Percentiles rank a stretch among this genome's conserved stretches.
Conservation (phyloP, 2,888 invertebrate species). For the Axea sp. region DNA sequence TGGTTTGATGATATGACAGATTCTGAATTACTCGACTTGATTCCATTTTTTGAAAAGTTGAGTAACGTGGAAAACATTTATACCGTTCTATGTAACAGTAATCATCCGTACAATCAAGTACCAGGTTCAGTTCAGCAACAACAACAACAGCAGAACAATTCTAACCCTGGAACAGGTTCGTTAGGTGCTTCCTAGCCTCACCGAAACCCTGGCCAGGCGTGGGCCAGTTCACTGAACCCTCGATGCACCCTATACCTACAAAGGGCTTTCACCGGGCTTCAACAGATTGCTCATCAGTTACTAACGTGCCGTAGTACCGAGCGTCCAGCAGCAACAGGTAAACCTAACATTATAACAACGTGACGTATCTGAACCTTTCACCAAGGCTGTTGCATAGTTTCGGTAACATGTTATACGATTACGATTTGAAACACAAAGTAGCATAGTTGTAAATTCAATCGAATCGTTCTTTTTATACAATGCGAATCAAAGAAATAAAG, state of each 20-base stretch:
- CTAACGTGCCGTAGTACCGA: constrained; percentile 55
- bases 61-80: constrained; percentile 98
- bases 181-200: constrained; percentile 78
- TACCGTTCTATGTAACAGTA: constrained; percentile 94
- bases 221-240: constrained; percentile 73
- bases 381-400: constrained; percentile 40
- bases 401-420: constrained; percentile 47
- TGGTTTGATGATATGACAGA: constrained; percentile 99
- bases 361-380: constrained; percentile 35
- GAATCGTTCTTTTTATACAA: constrained; percentile 45
- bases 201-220: constrained; percentile 73
- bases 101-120: constrained; percentile 87
- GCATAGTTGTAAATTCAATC: constrained; percentile 37
- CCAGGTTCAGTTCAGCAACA: constrained; percentile 72
- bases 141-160: constrained; percentile 49
- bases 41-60: constrained; percentile 98
- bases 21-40: constrained; percentile 96
- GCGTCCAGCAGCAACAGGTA: constrained; percentile 35
- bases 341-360: constrained; percentile 46
- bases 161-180: constrained; percentile 71
- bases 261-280: constrained; percentile 73
- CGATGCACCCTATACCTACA: constrained; percentile 75
- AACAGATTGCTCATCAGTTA: constrained; percentile 71
- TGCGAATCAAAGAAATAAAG: constrained; percentile 9
- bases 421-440: constrained; percentile 37